Percentiles rank a stretch among this genome's conserved stretches.
phyloP scores from a whole-genome alignment of 1,140 invertebrate genomes.

The Anagrus nilaparvatae region DNA sequence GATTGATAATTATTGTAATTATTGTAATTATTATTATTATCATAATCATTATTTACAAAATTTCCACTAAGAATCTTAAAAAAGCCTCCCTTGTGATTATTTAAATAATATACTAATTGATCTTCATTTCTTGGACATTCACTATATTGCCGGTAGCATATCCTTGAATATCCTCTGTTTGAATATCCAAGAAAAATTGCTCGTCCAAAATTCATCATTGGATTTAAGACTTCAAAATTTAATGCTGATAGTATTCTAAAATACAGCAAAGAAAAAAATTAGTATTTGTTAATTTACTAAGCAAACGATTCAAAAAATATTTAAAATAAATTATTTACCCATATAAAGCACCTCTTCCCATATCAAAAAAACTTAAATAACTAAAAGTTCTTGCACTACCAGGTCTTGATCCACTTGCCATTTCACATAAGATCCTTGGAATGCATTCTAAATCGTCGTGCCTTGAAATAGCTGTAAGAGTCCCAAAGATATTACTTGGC shows the following conservation, averaged over 20 bases:
- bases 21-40: too few relatives aligned
- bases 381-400: constrained; percentile 28
- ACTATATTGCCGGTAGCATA: constrained; percentile 56
- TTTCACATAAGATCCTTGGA: constrained; percentile 64
- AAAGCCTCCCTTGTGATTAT: constrained; percentile 78
- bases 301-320: too few relatives aligned
- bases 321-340: too few relatives aligned
- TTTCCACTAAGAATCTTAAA: constrained; percentile 58
- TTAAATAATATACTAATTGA: constrained; percentile 64
- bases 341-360: too few relatives aligned
- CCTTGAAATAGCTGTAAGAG: constrained; percentile 58
- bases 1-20: constrained; percentile 5
- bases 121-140: constrained; percentile 63
- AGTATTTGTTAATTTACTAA: not conserved
- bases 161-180: constrained; percentile 47
- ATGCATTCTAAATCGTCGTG: constrained; percentile 70
- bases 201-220: constrained; percentile 57
- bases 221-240: constrained; percentile 41
- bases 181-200: constrained; percentile 62
- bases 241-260: constrained; percentile 42
- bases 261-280: constrained; percentile 16
- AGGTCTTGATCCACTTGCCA: constrained; percentile 52
- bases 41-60: too few relatives aligned
- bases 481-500: constrained; percentile 39
- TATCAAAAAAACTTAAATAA: too few relatives aligned